phyloP scores from a whole-genome alignment of 2,797 vertebrate genomes.

The Manis javanica region DNA sequence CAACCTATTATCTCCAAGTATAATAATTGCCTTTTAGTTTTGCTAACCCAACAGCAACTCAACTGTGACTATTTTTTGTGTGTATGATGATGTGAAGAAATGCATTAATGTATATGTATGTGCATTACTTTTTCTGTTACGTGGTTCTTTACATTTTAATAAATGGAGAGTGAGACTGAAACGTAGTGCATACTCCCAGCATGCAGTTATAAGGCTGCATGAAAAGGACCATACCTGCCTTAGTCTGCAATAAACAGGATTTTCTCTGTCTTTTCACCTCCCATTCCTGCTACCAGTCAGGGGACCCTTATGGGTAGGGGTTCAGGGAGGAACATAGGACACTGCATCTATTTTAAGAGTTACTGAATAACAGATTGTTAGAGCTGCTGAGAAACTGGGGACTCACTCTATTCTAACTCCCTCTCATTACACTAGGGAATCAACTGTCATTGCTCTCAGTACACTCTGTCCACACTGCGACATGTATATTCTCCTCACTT shows the following conservation, averaged over 20 bases:
- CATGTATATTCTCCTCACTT: neutral
- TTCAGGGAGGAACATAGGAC: neutral
- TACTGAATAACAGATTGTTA: neutral
- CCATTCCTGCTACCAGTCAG: neutral
- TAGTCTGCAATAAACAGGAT: neutral
- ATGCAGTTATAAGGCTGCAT: neutral
- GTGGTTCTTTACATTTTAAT: neutral
- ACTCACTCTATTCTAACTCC: neutral
- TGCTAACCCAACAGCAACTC: neutral
- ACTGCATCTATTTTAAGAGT: conserved; percentile 1
- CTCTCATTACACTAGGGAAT: neutral
- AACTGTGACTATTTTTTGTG: neutral
- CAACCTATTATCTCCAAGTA: neutral
- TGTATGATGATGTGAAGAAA: neutral
- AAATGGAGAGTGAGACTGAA: neutral
- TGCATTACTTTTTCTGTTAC: neutral
- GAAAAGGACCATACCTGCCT: neutral
- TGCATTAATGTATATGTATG: neutral
- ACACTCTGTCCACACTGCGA: neutral
- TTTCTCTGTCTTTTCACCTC: neutral
- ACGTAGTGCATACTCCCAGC: neutral
- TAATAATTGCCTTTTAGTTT: neutral
- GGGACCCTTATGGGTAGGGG: neutral
- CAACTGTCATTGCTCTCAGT: neutral
- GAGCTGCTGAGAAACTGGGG: neutral